These are phyloP conservation scores for Drosophila pallidifrons DNA, from an alignment of 1,140 invertebrate genomes.

Conservation along the genomic window DNA sequence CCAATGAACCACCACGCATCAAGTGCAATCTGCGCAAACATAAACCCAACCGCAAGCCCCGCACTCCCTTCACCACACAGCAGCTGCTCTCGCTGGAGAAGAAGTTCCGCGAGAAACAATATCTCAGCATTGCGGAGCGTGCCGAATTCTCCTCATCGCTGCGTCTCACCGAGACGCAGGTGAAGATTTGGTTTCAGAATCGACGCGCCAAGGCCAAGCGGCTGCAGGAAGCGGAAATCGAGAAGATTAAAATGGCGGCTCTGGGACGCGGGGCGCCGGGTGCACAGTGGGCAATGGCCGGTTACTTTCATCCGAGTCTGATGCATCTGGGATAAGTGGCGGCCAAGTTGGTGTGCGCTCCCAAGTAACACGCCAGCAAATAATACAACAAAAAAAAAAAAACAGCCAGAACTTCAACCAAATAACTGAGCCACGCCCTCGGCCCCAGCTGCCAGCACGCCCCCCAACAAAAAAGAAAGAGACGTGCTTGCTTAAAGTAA, in stretches of 20 bases:
- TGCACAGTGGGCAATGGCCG: constrained; percentile 84
- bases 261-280: constrained; percentile 85
- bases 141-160: constrained; percentile 98
- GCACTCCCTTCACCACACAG: constrained; percentile 98
- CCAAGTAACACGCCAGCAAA: constrained; percentile 8
- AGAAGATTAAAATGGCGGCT: constrained; percentile 93
- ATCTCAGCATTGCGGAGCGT: constrained; percentile 97
- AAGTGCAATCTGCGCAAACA: constrained; percentile 97
- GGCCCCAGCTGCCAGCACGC: constrained; percentile 33
- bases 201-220: constrained; percentile 97
- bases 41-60: constrained; percentile 97
- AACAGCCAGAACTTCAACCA: constrained; percentile 50
- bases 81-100: constrained; percentile 97
- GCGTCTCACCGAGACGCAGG: constrained; percentile 97
- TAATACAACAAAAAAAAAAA: background rate
- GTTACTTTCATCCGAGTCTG: constrained; percentile 84
- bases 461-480: background rate
- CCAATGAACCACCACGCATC: constrained; percentile 90
- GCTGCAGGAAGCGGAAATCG: constrained; percentile 97
- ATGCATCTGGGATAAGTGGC: constrained; percentile 84
- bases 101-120: constrained; percentile 98
- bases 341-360: constrained; percentile 67
- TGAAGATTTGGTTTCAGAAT: constrained; percentile 99
- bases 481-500: constrained; percentile 21
- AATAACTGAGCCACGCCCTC: constrained; percentile 65